Evolutionary conservation across 2,888 invertebrate genomes (phyloP).

Genomic region (Hermaeophaga mercurialis): DNA sequence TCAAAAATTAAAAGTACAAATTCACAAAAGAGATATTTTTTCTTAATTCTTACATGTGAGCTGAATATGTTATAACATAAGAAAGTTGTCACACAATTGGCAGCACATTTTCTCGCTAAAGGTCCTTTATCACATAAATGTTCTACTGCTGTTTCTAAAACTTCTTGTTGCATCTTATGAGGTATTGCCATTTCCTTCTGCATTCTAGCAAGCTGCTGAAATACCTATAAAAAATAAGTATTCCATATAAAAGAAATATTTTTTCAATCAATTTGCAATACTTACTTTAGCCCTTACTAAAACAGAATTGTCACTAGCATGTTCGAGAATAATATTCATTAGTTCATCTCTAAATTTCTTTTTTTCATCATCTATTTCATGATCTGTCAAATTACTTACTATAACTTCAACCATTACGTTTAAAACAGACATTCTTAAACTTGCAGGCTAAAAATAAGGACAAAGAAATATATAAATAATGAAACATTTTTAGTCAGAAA

Average conservation of each 20-base stretch:
- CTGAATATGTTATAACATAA: constrained; percentile 86
- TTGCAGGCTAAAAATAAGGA: constrained; percentile 61
- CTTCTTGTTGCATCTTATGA: constrained; percentile 67
- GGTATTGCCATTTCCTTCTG: constrained; percentile 82
- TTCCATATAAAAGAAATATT: too few relatives aligned
- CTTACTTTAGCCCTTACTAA: constrained; percentile 81
- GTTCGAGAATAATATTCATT: constrained; percentile 78
- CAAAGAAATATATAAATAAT: background rate
- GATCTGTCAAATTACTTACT: constrained; percentile 71
- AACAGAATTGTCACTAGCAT: constrained; percentile 83
- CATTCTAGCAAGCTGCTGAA: constrained; percentile 82
- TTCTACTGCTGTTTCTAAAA: constrained; percentile 70
- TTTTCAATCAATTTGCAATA: background rate
- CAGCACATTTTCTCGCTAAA: constrained; percentile 82
- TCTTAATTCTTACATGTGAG: constrained; percentile 64
- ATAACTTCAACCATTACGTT: constrained; percentile 83
- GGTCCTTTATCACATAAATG: constrained; percentile 84
- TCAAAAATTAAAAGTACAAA: too few relatives aligned
- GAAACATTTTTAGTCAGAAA: background rate
- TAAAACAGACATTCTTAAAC: constrained; percentile 79
- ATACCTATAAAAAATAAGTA: constrained; percentile 36
- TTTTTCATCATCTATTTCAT: constrained; percentile 58
- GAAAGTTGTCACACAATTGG: constrained; percentile 77
- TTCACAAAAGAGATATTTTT: too few relatives aligned
- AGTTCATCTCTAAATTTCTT: constrained; percentile 71